These are phyloP conservation scores for Tyrophagus putrescentiae DNA, from an alignment of 1,140 invertebrate species.

Conservation along the genomic window DNA sequence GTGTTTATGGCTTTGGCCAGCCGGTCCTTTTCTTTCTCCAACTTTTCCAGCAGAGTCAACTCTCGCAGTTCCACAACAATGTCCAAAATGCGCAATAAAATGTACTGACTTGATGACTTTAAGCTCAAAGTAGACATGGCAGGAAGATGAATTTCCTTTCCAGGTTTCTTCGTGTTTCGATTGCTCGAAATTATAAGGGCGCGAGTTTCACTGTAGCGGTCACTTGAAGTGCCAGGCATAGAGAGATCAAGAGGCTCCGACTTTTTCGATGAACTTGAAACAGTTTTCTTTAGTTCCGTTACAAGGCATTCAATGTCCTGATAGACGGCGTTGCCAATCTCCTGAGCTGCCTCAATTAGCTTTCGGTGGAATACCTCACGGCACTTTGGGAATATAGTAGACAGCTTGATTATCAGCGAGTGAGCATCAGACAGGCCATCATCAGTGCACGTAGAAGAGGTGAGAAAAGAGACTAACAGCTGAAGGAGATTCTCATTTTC, in stretches of 20 bases:
- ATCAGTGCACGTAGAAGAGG: slow-evolving; percentile 65
- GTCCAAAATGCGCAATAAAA: slow-evolving; percentile 68
- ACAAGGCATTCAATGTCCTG: slow-evolving; percentile 52
- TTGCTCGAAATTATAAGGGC: too few species aligned
- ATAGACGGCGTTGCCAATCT: slow-evolving; percentile 54
- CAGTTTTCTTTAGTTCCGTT: slow-evolving; percentile 45
- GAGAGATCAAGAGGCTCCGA: too few species aligned
- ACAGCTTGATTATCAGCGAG: slow-evolving; percentile 53
- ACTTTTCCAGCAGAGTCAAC: slow-evolving; percentile 31
- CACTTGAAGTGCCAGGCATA: too few species aligned
- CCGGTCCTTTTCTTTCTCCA: neutral
- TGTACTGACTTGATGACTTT: slow-evolving; percentile 72
- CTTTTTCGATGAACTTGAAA: slow-evolving; percentile 31
- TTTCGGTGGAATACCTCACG: slow-evolving; percentile 47
- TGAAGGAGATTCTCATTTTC: slow-evolving; percentile 49
- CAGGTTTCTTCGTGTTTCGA: slow-evolving; percentile 51
- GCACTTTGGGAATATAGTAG: slow-evolving; percentile 52
- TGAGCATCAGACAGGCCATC: slow-evolving; percentile 70
- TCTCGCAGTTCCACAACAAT: slow-evolving; percentile 74
- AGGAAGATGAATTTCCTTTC: slow-evolving; percentile 63
- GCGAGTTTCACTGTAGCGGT: too few species aligned
- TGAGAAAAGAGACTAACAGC: slow-evolving; percentile 55
- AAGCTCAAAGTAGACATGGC: slow-evolving; percentile 70
- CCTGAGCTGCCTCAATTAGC: slow-evolving; percentile 50
- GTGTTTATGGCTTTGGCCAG: neutral